phyloP scores from a whole-genome alignment of 1,140 invertebrate genomes.

The Lamellibrachia luymesi region DNA sequence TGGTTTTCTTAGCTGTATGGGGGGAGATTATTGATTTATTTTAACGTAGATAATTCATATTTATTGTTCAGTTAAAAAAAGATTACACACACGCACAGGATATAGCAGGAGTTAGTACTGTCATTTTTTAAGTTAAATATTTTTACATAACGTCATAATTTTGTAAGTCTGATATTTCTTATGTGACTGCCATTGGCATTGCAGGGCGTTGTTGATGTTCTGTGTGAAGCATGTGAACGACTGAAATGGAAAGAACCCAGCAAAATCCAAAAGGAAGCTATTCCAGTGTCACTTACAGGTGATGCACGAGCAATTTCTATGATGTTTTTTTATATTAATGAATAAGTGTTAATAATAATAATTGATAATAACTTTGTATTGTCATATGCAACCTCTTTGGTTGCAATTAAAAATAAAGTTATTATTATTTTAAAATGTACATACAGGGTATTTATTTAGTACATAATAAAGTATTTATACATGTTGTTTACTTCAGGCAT shows the following conservation, averaged over 20 bases:
- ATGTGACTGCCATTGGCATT: not conserved
- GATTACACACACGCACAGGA: too few species aligned
- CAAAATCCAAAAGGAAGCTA: constrained; percentile 91
- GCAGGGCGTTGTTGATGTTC: constrained; percentile 80
- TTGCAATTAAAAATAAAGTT: too few species aligned
- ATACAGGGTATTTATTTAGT: too few species aligned
- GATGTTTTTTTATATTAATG: too few species aligned
- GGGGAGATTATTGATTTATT: not conserved
- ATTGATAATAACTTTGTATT: too few species aligned
- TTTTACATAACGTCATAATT: not conserved
- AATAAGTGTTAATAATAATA: too few species aligned
- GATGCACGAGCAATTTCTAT: not conserved
- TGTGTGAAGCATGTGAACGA: constrained; percentile 87
- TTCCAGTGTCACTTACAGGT: constrained; percentile 86
- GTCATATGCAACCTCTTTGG: too few species aligned
- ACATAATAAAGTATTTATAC: too few species aligned
- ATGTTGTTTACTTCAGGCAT: not conserved
- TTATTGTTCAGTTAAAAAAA: too few species aligned
- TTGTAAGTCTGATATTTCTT: not conserved
- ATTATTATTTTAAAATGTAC: too few species aligned
- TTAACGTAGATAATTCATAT: not conserved
- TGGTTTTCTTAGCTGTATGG: not conserved
- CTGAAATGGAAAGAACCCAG: constrained; percentile 92
- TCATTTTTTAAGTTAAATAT: too few species aligned
- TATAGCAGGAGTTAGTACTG: too few species aligned